Conservation (phyloP, 2,888 invertebrate genomes). For the Clepsis dumicolana region DNA sequence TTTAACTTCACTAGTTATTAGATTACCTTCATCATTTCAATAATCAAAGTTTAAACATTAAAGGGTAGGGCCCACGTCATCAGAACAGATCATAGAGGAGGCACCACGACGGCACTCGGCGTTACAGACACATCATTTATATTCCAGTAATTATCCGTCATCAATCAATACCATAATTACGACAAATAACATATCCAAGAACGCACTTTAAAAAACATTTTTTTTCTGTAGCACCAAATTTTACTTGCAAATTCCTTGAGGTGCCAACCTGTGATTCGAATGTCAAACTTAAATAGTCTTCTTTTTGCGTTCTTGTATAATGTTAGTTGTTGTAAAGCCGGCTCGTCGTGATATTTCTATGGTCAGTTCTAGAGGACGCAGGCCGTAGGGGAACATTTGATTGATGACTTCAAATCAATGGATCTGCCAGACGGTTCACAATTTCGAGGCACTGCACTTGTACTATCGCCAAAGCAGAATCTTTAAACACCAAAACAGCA, state of each 20-base stretch:
- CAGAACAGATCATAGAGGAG: conserved; percentile 85
- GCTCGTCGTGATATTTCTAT: conserved; percentile 81
- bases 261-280: not conserved
- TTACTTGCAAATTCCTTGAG: not conserved
- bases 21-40: not conserved
- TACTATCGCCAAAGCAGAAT: conserved; percentile 26
- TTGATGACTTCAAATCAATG: conserved; percentile 86
- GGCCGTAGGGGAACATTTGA: conserved; percentile 74
- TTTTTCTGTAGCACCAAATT: not conserved
- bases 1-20: conserved; percentile 51
- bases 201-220: conserved; percentile 47
- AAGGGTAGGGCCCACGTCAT: conserved; percentile 73
- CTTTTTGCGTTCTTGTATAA: conserved; percentile 54
- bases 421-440: conserved; percentile 64
- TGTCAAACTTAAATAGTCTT: not conserved
- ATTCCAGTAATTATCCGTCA: conserved; percentile 82
- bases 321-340: conserved; percentile 59
- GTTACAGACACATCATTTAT: conserved; percentile 57
- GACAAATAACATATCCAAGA: conserved; percentile 55
- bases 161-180: conserved; percentile 76
- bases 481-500: conserved; percentile 44
- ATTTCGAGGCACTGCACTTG: not conserved
- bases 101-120: conserved; percentile 80
- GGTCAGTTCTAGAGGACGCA: conserved; percentile 83
- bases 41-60: conserved; percentile 13